Evolutionary conservation across 2,113 vertebrate genomes (phyloP), one percentile per base, ranked within the genome.

Genomic region (Trematocara unimaculatum): DNA sequence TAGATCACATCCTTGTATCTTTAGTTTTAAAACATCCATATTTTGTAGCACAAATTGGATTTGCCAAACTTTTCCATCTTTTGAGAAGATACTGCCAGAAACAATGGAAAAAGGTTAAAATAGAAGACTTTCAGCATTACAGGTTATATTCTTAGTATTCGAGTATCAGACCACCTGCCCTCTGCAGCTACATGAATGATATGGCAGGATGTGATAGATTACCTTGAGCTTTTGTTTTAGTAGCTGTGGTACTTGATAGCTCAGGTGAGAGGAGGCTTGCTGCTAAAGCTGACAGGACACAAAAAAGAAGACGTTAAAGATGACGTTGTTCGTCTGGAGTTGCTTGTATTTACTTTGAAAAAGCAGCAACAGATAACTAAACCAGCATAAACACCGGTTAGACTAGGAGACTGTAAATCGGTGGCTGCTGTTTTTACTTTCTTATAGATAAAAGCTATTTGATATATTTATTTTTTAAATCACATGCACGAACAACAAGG

Each of bases 181-280:
- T 5, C 11, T 23, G 20, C 38, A 62, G 31, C 60, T n/a, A 67
- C 18, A 67, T 29, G 5, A 72, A 45, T 47, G 14, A 72, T 47
- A 72, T 47, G 15, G 17, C 31, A 45, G 53, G 29, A 60, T 60
- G 5, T 29, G 35, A 47, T 31, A 12, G 70, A 10, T 47, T 97
- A 99, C 99, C 98, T 98, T 96, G 95, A 95, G 96, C 92, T 96
- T 97, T 98, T 95, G 97, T 98, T 92, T 97, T 97, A 29, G 90
- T 90, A 5, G 89, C 49, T 67, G 90, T 85, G 15, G 97, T 96
- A 89, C 95, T 97, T 94, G 97, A 97, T 81, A 97, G 96, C 90
- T 97, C 97, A 93, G 97, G 95, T 90, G 97, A 96, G 96, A 97
- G 95, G 94, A 99, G 95, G 96, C 97, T 97, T 97, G 97, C 96